Conservation (phyloP, 2,797 vertebrate genomes). For the Melanotaenia boesemani region DNA sequence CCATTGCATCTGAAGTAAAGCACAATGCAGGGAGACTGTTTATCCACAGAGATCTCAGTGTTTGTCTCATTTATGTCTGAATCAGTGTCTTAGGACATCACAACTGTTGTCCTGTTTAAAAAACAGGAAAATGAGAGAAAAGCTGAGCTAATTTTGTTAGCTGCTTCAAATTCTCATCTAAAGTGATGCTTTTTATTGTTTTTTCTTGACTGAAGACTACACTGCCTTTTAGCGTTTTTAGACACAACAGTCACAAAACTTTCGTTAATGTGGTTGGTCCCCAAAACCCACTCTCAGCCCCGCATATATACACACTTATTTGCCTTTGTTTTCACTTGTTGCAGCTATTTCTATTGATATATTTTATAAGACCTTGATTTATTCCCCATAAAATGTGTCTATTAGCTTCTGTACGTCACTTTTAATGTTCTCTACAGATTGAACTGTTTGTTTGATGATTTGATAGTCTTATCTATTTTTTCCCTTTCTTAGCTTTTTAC, state of each 20-base stretch:
- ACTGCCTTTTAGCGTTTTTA: neutral
- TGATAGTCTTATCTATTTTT: no score
- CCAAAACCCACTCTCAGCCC: no score
- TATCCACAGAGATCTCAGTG: no score
- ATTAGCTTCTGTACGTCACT: neutral
- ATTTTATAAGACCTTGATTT: neutral
- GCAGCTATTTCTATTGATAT: neutral
- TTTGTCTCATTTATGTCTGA: no score
- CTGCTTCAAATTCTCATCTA: neutral
- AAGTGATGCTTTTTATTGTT: neutral
- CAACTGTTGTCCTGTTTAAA: no score
- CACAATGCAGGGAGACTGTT: no score
- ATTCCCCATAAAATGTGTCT: neutral
- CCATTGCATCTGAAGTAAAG: no score
- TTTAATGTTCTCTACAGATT: neutral
- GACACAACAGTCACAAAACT: no score
- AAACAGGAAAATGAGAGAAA: neutral
- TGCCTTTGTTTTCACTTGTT: no score
- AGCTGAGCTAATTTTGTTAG: neutral
- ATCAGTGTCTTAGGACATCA: no score
- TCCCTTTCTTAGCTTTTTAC: neutral
- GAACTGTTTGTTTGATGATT: neutral
- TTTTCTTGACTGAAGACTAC: neutral
- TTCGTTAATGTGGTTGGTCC: no score
- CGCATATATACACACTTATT: no score